Evolutionary conservation across 2,113 vertebrate genomes (phyloP).

Genomic region (Ictidomys tridecemlineatus): DNA sequence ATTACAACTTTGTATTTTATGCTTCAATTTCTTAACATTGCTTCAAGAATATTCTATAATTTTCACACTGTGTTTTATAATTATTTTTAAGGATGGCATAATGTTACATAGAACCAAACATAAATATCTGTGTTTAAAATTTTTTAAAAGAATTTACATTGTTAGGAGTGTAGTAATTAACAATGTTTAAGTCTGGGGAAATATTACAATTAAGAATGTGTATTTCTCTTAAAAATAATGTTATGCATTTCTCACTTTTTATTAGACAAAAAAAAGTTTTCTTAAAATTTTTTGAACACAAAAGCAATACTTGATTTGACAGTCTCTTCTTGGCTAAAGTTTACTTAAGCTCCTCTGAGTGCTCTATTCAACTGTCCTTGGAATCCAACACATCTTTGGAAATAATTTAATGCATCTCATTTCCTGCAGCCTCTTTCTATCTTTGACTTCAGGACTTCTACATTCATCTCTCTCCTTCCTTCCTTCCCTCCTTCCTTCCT

Average conservation of each 20-base stretch:
- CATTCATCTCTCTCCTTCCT: background rate
- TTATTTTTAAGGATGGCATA: constrained; percentile 4
- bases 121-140: background rate
- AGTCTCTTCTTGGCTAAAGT: background rate
- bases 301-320: background rate
- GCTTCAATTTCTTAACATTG: background rate
- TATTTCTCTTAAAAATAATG: background rate
- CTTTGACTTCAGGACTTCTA: background rate
- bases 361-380: background rate
- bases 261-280: background rate
- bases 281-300: background rate
- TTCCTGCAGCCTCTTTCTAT: background rate
- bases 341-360: background rate
- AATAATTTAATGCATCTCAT: background rate
- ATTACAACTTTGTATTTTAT: background rate
- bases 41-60: background rate
- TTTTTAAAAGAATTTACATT: background rate
- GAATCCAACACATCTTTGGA: background rate
- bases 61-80: background rate
- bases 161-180: background rate
- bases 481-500: too few species aligned
- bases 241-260: background rate
- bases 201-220: background rate
- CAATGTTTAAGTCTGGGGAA: background rate
- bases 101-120: background rate